A percentile compares a stretch with the other conserved stretches of the same genome.
Conservation (phyloP, 2,113 vertebrate species). For the Setophaga coronata region DNA sequence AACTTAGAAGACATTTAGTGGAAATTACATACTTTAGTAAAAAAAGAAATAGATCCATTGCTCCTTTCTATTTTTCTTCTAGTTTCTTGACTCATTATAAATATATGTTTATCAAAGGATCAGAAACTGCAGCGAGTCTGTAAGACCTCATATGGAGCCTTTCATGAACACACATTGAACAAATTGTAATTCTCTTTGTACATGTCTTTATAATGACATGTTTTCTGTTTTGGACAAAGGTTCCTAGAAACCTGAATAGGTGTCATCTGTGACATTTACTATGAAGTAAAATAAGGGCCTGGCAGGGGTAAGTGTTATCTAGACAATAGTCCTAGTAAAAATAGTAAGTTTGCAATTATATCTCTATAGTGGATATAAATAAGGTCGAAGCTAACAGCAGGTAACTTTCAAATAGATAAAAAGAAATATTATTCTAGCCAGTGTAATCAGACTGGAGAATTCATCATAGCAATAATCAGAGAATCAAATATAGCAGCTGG, state of each 20-base stretch:
- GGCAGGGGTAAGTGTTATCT: conserved; percentile 29
- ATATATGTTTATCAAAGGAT: conserved; percentile 25
- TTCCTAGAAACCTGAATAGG: conserved; percentile 10
- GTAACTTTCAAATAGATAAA: conserved; percentile 33
- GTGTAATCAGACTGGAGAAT: conserved; percentile 6
- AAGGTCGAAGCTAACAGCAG: conserved; percentile 8
- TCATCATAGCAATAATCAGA: background rate
- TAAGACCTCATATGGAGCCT: conserved; percentile 32
- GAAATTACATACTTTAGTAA: background rate
- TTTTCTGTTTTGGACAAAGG: conserved; percentile 30
- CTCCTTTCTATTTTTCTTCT: background rate
- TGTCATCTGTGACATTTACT: conserved; percentile 47
- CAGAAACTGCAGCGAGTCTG: background rate
- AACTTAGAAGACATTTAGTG: background rate
- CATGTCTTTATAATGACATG: conserved; percentile 18
- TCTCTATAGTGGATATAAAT: conserved; percentile 21
- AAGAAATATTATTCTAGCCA: conserved; percentile 22
- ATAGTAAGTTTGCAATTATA: conserved; percentile 39
- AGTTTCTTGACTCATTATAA: conserved; percentile 2
- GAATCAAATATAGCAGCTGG: background rate
- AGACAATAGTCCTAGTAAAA: conserved; percentile 53
- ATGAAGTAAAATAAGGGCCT: conserved; percentile 25
- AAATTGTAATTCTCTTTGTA: conserved; percentile 31
- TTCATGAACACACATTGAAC: conserved; percentile 5
- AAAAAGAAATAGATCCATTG: background rate